Evolutionary conservation across 2,888 invertebrate species (phyloP), one percentile per base, ranked within the genome.

Genomic region (Pheosia tremula): DNA sequence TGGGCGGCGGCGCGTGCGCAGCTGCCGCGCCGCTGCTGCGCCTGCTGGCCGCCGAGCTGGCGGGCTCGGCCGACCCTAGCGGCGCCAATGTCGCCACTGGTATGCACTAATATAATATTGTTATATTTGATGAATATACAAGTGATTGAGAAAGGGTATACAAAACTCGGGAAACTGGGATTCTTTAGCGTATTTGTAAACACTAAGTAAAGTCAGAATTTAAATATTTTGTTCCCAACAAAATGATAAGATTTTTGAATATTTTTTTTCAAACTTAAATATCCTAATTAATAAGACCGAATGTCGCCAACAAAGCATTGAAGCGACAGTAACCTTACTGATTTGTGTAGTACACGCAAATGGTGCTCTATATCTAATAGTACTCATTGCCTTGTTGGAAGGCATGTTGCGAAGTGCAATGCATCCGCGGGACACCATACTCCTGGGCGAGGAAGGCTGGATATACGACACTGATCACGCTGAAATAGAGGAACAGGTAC

Each of bases 381-480:
- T 38, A 47, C 10, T n/a, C 8, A 50, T 43, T 6, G 5, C 11
- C 45, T 4, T 57, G 7, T 4, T 11, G 47, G 50, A 43, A 93
- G 93, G 93, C 53, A 83, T 91, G 67, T 72, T 93, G 5, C 81
- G 91, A 67, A 84, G 72, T 36, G 91, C 92, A 0, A 88, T 93
- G 89, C 90, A 93, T 65, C 92, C 93, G 0, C 87, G 92, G 0
- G 93, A 93, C 63, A 97, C 98, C 0, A 97, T 98, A 53, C 96
- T 99, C 61, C 93, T 99, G 47, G 98, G 98, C 10, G 98, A 98
- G 58, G 93, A 92, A 66, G 87, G 90, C 0, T 98, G 98, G 98
- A 95, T 99, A 52, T 98, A 98, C 85, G 98, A 99, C 84, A 98
- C 98, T 0, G 99, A 99, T 87, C 99, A 99, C 87, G 96, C 98